These are phyloP conservation scores for Drosophila kikkawai DNA, from an alignment of 1,140 invertebrate genomes.

Conservation along the genomic window DNA sequence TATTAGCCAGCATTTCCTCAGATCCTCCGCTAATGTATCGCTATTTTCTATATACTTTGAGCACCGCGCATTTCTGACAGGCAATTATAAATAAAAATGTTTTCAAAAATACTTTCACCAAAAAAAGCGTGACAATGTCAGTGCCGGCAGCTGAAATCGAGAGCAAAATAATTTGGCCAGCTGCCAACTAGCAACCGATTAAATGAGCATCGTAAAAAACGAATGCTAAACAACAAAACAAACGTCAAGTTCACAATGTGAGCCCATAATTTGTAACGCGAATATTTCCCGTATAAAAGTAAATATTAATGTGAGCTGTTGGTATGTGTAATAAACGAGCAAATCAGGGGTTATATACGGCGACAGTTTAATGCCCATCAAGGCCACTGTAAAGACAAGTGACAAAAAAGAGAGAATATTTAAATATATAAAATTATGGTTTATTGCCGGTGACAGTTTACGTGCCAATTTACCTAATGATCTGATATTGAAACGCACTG, in stretches of 20 bases:
- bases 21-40: constrained; percentile 37
- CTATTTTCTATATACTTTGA: constrained; percentile 26
- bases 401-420: constrained; percentile 29
- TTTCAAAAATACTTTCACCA: constrained; percentile 70
- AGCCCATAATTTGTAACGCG: constrained; percentile 46
- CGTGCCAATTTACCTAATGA: constrained; percentile 47
- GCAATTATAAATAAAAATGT: constrained; percentile 67
- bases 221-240: constrained; percentile 19
- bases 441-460: constrained; percentile 40
- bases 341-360: constrained; percentile 31
- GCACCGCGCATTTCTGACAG: constrained; percentile 62
- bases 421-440: constrained; percentile 60
- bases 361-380: constrained; percentile 64
- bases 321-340: constrained; percentile 26
- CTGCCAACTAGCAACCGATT: constrained; percentile 68
- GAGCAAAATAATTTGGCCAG: constrained; percentile 75
- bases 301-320: constrained; percentile 22
- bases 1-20: constrained; percentile 19
- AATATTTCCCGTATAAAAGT: constrained; percentile 46
- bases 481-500: constrained; percentile 12
- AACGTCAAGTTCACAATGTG: constrained; percentile 42
- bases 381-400: constrained; percentile 40
- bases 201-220: constrained; percentile 50
- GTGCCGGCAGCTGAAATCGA: constrained; percentile 69
- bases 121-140: constrained; percentile 74